phyloP scores from a whole-genome alignment of 1,140 invertebrate genomes.

The Drosophila willistoni region DNA sequence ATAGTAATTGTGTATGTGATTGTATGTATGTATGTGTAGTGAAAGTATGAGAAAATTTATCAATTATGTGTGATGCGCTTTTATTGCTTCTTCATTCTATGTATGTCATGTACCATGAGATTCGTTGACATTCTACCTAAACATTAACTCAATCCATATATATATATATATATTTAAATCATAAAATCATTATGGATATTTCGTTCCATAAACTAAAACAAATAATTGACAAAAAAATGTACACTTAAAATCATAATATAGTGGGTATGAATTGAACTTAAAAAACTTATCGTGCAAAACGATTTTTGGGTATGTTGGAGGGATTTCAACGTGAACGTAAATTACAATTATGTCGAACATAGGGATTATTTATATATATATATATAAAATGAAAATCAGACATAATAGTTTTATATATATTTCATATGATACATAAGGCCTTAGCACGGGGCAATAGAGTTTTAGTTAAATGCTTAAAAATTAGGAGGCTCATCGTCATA shows the following conservation, averaged over 20 bases:
- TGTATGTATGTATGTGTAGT: slow-evolving; percentile 37
- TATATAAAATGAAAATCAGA: slow-evolving; percentile 46
- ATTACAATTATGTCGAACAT: slow-evolving; percentile 64
- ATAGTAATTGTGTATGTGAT: slow-evolving; percentile 17
- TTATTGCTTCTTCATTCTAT: slow-evolving; percentile 45
- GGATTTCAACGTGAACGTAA: slow-evolving; percentile 56
- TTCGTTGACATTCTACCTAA: slow-evolving; percentile 68
- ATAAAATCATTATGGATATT: slow-evolving; percentile 42
- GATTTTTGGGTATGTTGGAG: slow-evolving; percentile 16
- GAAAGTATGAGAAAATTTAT: slow-evolving; percentile 4
- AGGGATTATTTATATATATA: slow-evolving; percentile 27
- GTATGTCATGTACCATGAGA: slow-evolving; percentile 63
- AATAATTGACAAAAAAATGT: slow-evolving; percentile 69
- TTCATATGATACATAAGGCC: slow-evolving; percentile 78
- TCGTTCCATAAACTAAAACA: slow-evolving; percentile 63
- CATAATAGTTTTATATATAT: slow-evolving; percentile 61
- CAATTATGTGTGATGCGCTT: slow-evolving; percentile 37
- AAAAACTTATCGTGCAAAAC: slow-evolving; percentile 59
- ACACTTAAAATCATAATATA: slow-evolving; percentile 65
- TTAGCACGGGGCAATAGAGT: slow-evolving; percentile 42
- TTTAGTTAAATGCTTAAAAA: slow-evolving; percentile 60
- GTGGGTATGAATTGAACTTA: slow-evolving; percentile 40
- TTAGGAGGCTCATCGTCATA: slow-evolving; percentile 30
- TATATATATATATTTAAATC: slow-evolving; percentile 35
- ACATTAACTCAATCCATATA: slow-evolving; percentile 38